These are phyloP conservation scores for Melanostoma scalare DNA, from an alignment of 2,888 invertebrate species.

Conservation along the genomic window DNA sequence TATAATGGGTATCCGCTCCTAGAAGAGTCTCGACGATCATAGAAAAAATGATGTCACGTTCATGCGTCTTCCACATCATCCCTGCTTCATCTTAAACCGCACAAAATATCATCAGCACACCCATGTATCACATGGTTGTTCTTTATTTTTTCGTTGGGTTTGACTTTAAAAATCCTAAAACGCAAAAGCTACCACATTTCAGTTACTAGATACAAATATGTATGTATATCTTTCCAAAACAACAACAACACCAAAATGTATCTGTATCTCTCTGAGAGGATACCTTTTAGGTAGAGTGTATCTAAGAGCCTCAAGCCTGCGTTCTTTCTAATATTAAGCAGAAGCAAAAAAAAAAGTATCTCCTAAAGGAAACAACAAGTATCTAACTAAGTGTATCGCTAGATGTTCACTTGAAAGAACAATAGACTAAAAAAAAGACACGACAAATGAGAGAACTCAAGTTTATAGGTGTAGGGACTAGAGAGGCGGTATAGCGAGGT, in stretches of 20 bases:
- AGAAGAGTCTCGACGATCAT: conserved; percentile 42
- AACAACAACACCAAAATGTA: neutral
- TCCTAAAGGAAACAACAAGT: conserved; percentile 61
- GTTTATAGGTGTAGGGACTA: conserved; percentile 45
- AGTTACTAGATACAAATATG: conserved; percentile 11
- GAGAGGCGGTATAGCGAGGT: conserved; percentile 34
- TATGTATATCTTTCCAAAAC: neutral
- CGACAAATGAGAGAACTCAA: conserved; percentile 37
- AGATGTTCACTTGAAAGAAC: conserved; percentile 51
- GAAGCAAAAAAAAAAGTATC: neutral
- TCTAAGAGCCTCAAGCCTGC: conserved; percentile 30
- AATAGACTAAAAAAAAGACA: conserved; percentile 50
- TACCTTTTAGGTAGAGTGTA: conserved; percentile 28
- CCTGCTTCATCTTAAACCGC: conserved; percentile 24
- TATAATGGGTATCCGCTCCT: conserved; percentile 45
- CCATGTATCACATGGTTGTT: conserved; percentile 51
- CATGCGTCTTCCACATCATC: conserved; percentile 48
- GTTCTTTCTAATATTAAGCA: neutral
- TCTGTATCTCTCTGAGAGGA: conserved; percentile 43
- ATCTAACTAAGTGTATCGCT: conserved; percentile 36
- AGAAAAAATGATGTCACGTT: conserved; percentile 67
- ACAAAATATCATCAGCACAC: conserved; percentile 50
- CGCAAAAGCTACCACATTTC: conserved; percentile 54
- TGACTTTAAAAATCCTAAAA: conserved; percentile 67
- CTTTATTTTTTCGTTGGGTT: conserved; percentile 15